phyloP scores from a whole-genome alignment of 1,140 invertebrate genomes.

The Laodelphax striatellus region DNA sequence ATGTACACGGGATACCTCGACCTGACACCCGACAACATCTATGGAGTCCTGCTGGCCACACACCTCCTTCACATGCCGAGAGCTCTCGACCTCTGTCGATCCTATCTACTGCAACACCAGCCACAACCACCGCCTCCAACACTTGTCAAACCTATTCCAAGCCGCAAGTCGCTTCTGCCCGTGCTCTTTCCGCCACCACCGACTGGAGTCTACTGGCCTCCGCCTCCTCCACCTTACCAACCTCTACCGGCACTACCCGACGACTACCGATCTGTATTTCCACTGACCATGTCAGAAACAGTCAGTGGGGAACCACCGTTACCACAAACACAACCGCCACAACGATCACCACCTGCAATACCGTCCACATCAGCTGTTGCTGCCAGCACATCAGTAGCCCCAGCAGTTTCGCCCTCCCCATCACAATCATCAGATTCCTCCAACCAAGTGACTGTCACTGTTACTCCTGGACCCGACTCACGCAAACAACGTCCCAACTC shows the following conservation, averaged over 20 bases:
- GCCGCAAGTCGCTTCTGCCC: conserved; percentile 30
- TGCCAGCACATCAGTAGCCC: conserved; percentile 9
- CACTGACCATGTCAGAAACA: not conserved
- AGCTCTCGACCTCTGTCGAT: conserved; percentile 52
- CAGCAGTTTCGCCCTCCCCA: conserved; percentile 14
- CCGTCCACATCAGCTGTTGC: conserved; percentile 12
- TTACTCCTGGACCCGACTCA: not conserved
- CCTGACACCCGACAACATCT: conserved; percentile 56
- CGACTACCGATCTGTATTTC: conserved; percentile 18
- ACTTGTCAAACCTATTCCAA: conserved; percentile 36
- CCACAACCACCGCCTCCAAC: conserved; percentile 17
- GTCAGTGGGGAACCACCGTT: not conserved
- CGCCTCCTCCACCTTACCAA: conserved; percentile 25
- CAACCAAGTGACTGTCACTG: conserved; percentile 15
- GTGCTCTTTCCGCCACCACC: conserved; percentile 28
- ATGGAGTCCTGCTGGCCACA: conserved; percentile 57
- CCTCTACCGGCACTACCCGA: conserved; percentile 17
- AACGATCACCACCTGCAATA: conserved; percentile 12
- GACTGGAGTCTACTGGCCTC: conserved; percentile 14
- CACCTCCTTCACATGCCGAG: conserved; percentile 64
- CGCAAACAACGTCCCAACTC: not conserved
- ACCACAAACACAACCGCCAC: not conserved
- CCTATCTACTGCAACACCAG: conserved; percentile 32
- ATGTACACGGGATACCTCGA: conserved; percentile 67
- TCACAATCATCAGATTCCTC: conserved; percentile 10